Evolutionary conservation across 2,888 invertebrate genomes (phyloP).

Genomic region (Unio pictorum): DNA sequence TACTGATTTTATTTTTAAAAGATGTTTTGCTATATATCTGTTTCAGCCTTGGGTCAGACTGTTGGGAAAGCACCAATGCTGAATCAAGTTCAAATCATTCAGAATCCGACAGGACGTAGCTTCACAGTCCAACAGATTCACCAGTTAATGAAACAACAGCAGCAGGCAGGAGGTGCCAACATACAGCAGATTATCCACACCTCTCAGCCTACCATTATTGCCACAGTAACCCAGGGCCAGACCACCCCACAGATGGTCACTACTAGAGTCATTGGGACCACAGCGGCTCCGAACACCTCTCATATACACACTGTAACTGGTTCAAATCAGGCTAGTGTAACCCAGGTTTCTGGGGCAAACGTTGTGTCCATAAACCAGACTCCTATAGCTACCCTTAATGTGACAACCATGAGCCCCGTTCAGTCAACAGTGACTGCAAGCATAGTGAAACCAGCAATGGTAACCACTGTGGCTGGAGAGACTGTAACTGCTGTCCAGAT

Average conservation of each 20-base stretch:
- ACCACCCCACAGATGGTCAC: conserved; percentile 56
- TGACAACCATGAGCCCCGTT: conserved; percentile 30
- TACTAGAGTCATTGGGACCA: conserved; percentile 38
- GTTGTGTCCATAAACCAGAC: conserved; percentile 23
- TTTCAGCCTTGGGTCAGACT: conserved; percentile 39
- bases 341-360: conserved; percentile 23
- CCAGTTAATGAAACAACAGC: conserved; percentile 76
- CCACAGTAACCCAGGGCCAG: conserved; percentile 61
- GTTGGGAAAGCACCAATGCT: conserved; percentile 45
- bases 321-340: conserved; percentile 36
- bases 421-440: conserved; percentile 30
- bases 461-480: conserved; percentile 24
- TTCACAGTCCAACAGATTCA: conserved; percentile 54
- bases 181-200: conserved; percentile 58
- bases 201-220: conserved; percentile 50
- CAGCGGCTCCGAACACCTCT: conserved; percentile 39
- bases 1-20: neutral
- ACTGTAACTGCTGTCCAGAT: conserved; percentile 39
- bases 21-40: neutral
- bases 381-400: conserved; percentile 27
- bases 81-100: conserved; percentile 78
- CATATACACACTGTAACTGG: conserved; percentile 55
- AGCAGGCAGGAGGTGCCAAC: conserved; percentile 51
- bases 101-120: conserved; percentile 64
- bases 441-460: conserved; percentile 44